Base-by-base conservation (phyloP, 1,140 invertebrate genomes). In the Drosophila kikkawai region DNA sequence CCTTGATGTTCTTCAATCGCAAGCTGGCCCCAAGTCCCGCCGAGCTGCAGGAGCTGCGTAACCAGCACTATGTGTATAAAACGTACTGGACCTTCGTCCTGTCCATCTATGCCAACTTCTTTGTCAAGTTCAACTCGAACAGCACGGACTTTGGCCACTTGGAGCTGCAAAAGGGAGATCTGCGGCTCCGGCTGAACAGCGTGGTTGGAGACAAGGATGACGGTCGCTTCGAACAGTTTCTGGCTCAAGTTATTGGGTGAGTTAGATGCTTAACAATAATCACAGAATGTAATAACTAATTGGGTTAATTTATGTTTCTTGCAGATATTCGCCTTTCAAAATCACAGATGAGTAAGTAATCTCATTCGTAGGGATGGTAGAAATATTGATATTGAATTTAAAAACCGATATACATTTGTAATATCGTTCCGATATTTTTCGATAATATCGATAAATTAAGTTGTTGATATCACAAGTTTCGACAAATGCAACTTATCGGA, bases 21-120 rank as follows among this genome's bases (percentile, higher is more conserved):
- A 92, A 92, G 44, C 65, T 92, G 55, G 82, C 85, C n/a, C 82
- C 91, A 9, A 88, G 77, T 55, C 84, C 86, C 47, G 79, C 91
- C 44, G 91, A 90, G 45, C 63, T 92, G 55, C 88, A 91, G 55
- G 82, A 91, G 55, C 80, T 88, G 17, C 71, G 86, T 41, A 88
- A 90, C 19, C 91, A 92, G 55, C 86, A 92, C 55, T 87, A 92
- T 44, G 85, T 92, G n/a, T 91, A 92, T 32, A 92, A 92, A 81
- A 92, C 86, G 56, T 92, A 92, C 41, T 92, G 91, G 91, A 92
- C 91, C 17, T 92, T 92, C 69, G 84, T 91, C 17, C 71, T 92
- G 3, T 92, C 91, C 60, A 82, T 92, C 47, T 92, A 92, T 77
- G 91, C 91, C 50, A 91, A 83, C 56, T 92, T 92, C 70, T 92